Evolutionary conservation across 1,140 invertebrate species (phyloP).

Genomic region (Temnothorax longispinosus): DNA sequence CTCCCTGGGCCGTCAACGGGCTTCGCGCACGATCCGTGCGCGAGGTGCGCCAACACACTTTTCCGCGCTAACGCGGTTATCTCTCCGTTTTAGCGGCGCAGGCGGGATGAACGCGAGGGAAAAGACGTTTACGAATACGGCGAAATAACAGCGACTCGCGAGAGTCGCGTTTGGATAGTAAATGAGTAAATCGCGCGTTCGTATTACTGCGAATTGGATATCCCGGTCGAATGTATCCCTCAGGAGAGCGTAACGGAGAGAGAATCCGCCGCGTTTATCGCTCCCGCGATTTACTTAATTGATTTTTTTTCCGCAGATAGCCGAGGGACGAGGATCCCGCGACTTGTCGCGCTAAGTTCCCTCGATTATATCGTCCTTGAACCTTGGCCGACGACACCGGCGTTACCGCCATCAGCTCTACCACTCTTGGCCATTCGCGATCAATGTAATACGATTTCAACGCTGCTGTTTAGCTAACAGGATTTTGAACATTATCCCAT

Average conservation of each 20-base stretch:
- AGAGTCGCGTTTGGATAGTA: conserved; percentile 42
- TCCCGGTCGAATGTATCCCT: conserved; percentile 40
- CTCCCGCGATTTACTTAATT: conserved; percentile 4
- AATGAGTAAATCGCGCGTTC: conserved; percentile 65
- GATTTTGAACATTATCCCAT: background rate
- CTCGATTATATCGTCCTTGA: conserved; percentile 70
- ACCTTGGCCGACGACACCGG: conserved; percentile 42
- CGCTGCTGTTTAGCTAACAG: background rate
- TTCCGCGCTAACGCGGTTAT: conserved; percentile 29
- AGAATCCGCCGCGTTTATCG: background rate
- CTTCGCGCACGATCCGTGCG: conserved; percentile 34
- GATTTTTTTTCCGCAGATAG: background rate
- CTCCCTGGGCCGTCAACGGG: conserved; percentile 21
- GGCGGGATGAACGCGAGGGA: background rate
- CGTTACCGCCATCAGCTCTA: background rate
- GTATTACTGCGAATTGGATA: conserved; percentile 62
- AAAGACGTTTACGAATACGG: conserved; percentile 62
- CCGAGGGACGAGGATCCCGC: background rate
- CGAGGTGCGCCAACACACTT: conserved; percentile 51
- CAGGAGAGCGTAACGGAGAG: background rate
- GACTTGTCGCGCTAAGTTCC: conserved; percentile 41
- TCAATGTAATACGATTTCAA: conserved; percentile 19
- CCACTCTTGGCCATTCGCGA: background rate
- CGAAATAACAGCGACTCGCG: conserved; percentile 65
- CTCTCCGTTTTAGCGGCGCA: conserved; percentile 56